Evolutionary conservation across 2,113 vertebrate genomes (phyloP).

Genomic region (Hippopotamus amphibius): DNA sequence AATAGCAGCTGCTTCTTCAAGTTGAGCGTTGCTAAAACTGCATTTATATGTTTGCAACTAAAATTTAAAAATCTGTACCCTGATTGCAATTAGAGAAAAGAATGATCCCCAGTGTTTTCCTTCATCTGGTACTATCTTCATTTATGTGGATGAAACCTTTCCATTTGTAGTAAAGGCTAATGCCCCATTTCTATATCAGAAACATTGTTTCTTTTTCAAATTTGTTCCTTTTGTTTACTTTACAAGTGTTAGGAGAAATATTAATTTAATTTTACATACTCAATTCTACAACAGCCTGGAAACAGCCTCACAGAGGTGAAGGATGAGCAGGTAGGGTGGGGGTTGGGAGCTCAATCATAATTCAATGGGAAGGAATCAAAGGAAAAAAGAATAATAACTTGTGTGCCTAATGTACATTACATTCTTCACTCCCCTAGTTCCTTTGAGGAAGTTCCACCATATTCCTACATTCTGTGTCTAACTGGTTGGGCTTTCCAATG

Average conservation of each 20-base stretch:
- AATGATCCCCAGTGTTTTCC: background rate
- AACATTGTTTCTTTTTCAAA: background rate
- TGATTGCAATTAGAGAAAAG: background rate
- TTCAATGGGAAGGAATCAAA: background rate
- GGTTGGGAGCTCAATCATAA: background rate
- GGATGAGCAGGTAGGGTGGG: background rate
- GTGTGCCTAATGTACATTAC: background rate
- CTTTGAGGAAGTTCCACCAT: background rate
- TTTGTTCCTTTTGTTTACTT: constrained; percentile 1
- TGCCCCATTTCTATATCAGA: background rate
- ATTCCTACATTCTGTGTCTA: background rate
- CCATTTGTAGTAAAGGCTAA: background rate
- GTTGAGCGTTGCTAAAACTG: background rate
- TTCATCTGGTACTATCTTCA: background rate
- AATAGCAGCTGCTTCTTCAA: background rate
- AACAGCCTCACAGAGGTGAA: background rate
- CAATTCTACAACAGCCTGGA: background rate
- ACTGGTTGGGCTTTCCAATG: background rate
- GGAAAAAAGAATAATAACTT: background rate
- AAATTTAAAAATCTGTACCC: background rate
- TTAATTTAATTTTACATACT: background rate
- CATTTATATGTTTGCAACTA: background rate
- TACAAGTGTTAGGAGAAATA: background rate
- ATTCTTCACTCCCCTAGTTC: background rate
- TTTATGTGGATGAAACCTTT: background rate